Evolutionary conservation across 1,140 invertebrate species (phyloP).

Genomic region (Asbolus verrucosus): DNA sequence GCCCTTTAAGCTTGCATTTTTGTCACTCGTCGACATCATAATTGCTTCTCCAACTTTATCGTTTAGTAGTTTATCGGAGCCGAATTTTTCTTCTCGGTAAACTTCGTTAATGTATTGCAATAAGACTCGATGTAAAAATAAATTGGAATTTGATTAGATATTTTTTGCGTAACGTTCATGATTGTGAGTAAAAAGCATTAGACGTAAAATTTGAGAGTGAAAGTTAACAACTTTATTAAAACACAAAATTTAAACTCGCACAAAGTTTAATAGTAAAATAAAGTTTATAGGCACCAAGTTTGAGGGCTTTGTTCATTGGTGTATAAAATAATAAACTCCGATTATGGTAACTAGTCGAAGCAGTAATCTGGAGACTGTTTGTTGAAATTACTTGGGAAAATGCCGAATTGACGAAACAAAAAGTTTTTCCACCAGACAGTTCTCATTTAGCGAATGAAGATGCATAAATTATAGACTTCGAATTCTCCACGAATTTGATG

Average conservation of each 20-base stretch:
- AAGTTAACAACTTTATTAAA: slow-evolving; percentile 42
- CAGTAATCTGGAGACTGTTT: background rate
- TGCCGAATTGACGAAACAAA: background rate
- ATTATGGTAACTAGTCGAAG: slow-evolving; percentile 35
- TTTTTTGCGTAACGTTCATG: no score
- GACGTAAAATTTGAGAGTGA: slow-evolving; percentile 20
- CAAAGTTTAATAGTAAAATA: slow-evolving; percentile 42
- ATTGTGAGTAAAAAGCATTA: no score
- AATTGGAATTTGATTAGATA: no score
- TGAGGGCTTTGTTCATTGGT: slow-evolving; percentile 23
- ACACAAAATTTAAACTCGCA: background rate
- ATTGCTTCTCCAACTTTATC: no score
- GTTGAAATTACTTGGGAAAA: background rate
- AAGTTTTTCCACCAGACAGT: background rate
- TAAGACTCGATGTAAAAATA: no score
- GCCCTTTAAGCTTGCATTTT: no score
- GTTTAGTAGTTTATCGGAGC: background rate
- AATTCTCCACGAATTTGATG: slow-evolving; percentile 1
- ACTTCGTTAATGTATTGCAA: background rate
- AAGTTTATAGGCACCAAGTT: slow-evolving; percentile 32
- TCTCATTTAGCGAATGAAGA: no score
- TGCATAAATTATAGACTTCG: slow-evolving; percentile 22
- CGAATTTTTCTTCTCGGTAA: background rate
- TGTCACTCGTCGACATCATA: no score
- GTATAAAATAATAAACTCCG: slow-evolving; percentile 48